Evolutionary conservation across 1,140 invertebrate species (phyloP), one percentile per base, ranked within the genome.

Genomic region (Megalonaias nervosa): DNA sequence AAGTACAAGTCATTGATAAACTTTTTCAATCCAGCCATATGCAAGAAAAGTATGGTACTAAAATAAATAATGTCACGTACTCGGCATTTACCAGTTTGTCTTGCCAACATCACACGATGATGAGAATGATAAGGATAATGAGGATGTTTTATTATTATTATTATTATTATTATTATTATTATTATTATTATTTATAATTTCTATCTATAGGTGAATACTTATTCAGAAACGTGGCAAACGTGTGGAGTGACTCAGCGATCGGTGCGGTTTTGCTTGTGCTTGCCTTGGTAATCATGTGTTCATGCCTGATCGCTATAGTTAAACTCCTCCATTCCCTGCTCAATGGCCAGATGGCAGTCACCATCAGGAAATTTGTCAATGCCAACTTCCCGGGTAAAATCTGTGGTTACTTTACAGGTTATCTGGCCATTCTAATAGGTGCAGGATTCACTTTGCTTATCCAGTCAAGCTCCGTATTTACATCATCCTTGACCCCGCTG

Each of bases 401-500:
- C 82, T 85, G 91, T 82, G 81, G 84, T 81, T 79, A 89, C 56
- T 83, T 93, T 74, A 88, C 93, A 78, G 93, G 92, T 9, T 94
- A 94, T 81, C 56, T 93, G 13, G 92, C 93, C 16, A 92, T 94
- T 77, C 21, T 92, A 6, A 62, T 93, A n/a, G 93, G 93, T 16
- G 89, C 90, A 26, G 84, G 90, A 16, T 85, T 94, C 56, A 94
- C 94, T 11, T 91, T 94, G 65, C 80, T 94, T 55, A 92, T 94
- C 0, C 94, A 94, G 88, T 93, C 92, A 17, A 93, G 92, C 77
- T 93, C 93, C 13, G 92, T 94, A 23, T 94, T 94, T 81, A 93
- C 93, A 0, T 94, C 93, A 14, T 90, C 93, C 1, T 81, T 94
- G 26, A 94, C 93, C 6, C 93, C 93, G 6, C 85, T 94, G 15